A percentile compares a stretch with the other conserved stretches of the same genome.
Evolutionary conservation across 2,888 invertebrate genomes (phyloP).

Genomic region (Keiferia lycopersicella): DNA sequence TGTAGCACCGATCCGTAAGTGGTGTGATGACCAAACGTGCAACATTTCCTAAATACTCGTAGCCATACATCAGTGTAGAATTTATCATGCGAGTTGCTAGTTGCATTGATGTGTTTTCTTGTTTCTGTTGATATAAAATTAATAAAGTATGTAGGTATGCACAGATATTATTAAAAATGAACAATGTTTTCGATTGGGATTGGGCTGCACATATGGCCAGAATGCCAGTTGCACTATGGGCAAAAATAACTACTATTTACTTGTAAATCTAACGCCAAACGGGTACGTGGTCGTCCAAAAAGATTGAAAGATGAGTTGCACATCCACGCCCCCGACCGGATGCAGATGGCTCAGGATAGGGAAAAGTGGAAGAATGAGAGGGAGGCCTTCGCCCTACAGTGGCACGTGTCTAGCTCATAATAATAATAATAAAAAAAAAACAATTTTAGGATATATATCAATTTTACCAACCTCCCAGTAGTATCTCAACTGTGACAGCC

Average conservation of each 20-base stretch:
- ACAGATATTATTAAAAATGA: background rate
- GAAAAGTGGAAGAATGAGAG: too few species aligned
- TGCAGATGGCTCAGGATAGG: too few species aligned
- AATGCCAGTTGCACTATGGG: too few species aligned
- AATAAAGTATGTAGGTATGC: background rate
- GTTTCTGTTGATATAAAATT: conserved; percentile 57
- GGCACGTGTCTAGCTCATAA: too few species aligned
- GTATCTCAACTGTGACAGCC: conserved; percentile 90
- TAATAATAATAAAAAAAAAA: too few species aligned
- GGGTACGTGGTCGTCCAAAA: too few species aligned
- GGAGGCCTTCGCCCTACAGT: too few species aligned
- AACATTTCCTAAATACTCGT: conserved; percentile 96
- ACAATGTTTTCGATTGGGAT: background rate
- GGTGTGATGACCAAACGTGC: conserved; percentile 95
- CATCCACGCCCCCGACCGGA: too few species aligned
- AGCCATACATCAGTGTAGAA: conserved; percentile 92
- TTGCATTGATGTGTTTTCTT: conserved; percentile 70
- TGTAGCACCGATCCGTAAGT: conserved; percentile 94
- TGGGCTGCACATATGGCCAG: too few species aligned
- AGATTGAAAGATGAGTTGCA: too few species aligned
- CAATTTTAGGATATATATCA: background rate
- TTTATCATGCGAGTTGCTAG: conserved; percentile 94
- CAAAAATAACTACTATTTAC: too few species aligned
- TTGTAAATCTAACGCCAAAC: too few species aligned
- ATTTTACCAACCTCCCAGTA: conserved; percentile 86